Evolutionary conservation across 2,888 invertebrate genomes (phyloP).

Genomic region (Coelopa pilipes): DNA sequence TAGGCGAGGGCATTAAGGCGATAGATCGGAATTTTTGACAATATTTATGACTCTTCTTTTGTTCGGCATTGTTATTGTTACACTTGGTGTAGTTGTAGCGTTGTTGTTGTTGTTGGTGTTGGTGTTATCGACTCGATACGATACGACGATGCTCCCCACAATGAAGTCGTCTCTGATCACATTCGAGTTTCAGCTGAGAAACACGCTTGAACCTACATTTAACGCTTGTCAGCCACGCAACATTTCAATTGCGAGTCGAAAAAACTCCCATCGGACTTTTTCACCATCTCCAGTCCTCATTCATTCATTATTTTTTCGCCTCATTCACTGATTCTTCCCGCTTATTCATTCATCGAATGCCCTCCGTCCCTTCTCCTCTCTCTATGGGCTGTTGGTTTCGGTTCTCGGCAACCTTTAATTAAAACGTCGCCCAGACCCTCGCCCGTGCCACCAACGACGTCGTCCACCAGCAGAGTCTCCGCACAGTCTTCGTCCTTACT

Average conservation of each 20-base stretch:
- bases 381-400: background rate
- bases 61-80: background rate
- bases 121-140: too few relatives aligned
- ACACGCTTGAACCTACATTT: constrained; percentile 16
- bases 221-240: constrained; percentile 1
- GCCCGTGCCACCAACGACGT: too few relatives aligned
- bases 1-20: constrained; percentile 8
- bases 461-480: constrained; percentile 5
- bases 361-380: background rate
- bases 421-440: constrained; percentile 24
- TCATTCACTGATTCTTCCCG: background rate
- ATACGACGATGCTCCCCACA: too few relatives aligned
- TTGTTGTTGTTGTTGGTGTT: background rate
- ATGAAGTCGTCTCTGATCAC: too few relatives aligned
- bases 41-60: constrained; percentile 29
- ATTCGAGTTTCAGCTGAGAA: background rate
- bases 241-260: background rate
- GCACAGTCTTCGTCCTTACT: too few relatives aligned
- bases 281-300: background rate
- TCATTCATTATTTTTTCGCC: constrained; percentile 24
- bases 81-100: too few relatives aligned
- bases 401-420: constrained; percentile 11
- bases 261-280: background rate
- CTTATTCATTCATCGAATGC: background rate
- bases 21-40: constrained; percentile 19